These are phyloP conservation scores for Amphiprion clarkii DNA, from an alignment of 2,797 vertebrate species.

Conservation along the genomic window DNA sequence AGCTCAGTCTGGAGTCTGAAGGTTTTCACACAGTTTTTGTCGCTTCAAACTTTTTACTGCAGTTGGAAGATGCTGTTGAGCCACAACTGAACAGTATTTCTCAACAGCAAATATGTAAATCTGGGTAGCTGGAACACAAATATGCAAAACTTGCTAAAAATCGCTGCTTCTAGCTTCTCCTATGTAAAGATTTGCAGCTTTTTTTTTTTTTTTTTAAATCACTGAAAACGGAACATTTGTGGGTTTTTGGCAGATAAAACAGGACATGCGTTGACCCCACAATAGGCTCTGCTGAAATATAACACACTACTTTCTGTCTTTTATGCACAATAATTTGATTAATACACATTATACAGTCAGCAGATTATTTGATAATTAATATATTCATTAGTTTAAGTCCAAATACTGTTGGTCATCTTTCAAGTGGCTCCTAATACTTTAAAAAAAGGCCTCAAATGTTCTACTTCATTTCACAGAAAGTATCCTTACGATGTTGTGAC, in stretches of 20 bases:
- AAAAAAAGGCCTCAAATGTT: conserved; percentile 1
- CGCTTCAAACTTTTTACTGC: too few species aligned
- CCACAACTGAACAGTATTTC: too few species aligned
- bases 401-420: background rate
- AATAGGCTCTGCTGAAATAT: too few species aligned
- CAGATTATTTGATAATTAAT: background rate
- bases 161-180: background rate
- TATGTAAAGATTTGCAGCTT: background rate
- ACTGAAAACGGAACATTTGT: background rate
- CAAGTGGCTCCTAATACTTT: background rate
- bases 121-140: too few species aligned
- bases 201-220: background rate
- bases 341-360: background rate
- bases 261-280: background rate
- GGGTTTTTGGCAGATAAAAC: background rate
- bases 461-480: conserved; percentile 1
- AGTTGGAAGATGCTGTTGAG: too few species aligned
- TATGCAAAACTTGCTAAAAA: too few species aligned
- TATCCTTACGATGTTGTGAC: conserved; percentile 26
- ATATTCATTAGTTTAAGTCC: background rate
- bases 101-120: too few species aligned
- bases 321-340: too few species aligned
- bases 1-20: background rate
- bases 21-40: too few species aligned
- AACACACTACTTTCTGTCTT: too few species aligned